phyloP scores from a whole-genome alignment of 2,797 vertebrate genomes.

The Orientallactaga sibirica region DNA sequence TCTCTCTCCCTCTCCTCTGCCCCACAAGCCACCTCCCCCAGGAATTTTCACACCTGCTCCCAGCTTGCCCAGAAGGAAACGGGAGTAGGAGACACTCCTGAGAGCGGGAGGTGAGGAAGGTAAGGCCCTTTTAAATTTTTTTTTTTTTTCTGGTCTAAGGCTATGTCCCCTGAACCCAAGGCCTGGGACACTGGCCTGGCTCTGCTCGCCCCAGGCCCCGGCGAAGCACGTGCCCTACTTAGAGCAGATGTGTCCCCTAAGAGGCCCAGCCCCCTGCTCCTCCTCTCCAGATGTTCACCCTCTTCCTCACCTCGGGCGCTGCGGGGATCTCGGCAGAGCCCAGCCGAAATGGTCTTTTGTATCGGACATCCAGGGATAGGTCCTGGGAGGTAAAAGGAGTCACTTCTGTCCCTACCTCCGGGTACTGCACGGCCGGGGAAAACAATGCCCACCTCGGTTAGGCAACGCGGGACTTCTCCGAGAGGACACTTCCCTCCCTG shows the following conservation, averaged over 20 bases:
- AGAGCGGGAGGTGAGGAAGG: constrained; percentile 55
- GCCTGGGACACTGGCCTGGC: constrained; percentile 32
- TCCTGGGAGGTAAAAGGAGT: constrained; percentile 45
- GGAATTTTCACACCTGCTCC: constrained; percentile 81
- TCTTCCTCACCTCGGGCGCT: constrained; percentile 36
- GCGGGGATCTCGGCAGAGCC: constrained; percentile 36
- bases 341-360: constrained; percentile 62
- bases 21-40: constrained; percentile 70
- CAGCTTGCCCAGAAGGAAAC: constrained; percentile 58
- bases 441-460: constrained; percentile 78
- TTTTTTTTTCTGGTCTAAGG: background rate
- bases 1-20: constrained; percentile 19
- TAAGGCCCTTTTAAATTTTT: background rate
- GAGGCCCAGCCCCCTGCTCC: constrained; percentile 75
- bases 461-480: constrained; percentile 61
- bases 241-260: constrained; percentile 76
- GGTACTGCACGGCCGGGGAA: constrained; percentile 33
- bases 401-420: constrained; percentile 66
- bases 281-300: constrained; percentile 71
- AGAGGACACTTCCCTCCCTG: constrained; percentile 49
- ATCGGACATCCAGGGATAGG: constrained; percentile 40
- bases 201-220: constrained; percentile 59
- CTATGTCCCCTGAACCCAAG: constrained; percentile 38
- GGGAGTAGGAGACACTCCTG: constrained; percentile 67
- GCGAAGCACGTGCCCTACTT: constrained; percentile 85